Conservation (phyloP, 1,140 invertebrate genomes). For the Drosophila ficusphila region DNA sequence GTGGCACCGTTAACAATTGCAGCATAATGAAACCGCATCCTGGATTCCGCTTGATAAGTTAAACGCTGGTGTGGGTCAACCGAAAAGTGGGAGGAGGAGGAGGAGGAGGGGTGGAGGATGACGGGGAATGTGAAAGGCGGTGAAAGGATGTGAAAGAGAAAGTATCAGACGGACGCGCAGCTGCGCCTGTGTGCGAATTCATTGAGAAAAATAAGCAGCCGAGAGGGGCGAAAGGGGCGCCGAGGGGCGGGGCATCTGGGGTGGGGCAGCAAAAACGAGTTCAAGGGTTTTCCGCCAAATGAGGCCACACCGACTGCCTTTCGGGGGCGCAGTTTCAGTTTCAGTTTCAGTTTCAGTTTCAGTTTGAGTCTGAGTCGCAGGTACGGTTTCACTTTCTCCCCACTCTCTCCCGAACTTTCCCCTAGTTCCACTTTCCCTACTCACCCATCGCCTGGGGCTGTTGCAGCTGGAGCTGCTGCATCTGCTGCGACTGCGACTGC, state of each 20-base stretch:
- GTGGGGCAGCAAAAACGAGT: constrained; percentile 68
- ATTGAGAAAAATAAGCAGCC: constrained; percentile 77
- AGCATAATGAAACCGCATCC: constrained; percentile 63
- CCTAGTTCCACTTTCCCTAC: constrained; percentile 9
- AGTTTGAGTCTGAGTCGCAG: too few relatives aligned
- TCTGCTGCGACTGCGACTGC: neutral
- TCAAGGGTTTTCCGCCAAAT: constrained; percentile 74
- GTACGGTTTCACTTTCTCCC: constrained; percentile 40
- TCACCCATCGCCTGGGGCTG: constrained; percentile 75
- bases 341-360: constrained; percentile 19
- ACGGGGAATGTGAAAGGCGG: neutral
- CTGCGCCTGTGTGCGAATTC: constrained; percentile 71
- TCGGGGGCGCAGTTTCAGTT: constrained; percentile 45
- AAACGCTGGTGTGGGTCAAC: constrained; percentile 40
- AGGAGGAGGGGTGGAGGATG: neutral
- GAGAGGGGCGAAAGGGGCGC: constrained; percentile 20
- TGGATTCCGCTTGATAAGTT: constrained; percentile 64
- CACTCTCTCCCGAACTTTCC: neutral
- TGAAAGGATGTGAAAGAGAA: neutral
- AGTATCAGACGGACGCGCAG: constrained; percentile 36
- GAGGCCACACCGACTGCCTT: constrained; percentile 46
- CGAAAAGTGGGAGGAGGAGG: constrained; percentile 3
- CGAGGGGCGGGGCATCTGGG: neutral
- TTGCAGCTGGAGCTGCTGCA: constrained; percentile 54
- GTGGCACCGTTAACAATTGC: constrained; percentile 61